Percentiles rank a stretch among this genome's conserved stretches.
These are phyloP conservation scores for Oligia latruncula DNA, from an alignment of 2,888 invertebrate species.

Conservation along the genomic window DNA sequence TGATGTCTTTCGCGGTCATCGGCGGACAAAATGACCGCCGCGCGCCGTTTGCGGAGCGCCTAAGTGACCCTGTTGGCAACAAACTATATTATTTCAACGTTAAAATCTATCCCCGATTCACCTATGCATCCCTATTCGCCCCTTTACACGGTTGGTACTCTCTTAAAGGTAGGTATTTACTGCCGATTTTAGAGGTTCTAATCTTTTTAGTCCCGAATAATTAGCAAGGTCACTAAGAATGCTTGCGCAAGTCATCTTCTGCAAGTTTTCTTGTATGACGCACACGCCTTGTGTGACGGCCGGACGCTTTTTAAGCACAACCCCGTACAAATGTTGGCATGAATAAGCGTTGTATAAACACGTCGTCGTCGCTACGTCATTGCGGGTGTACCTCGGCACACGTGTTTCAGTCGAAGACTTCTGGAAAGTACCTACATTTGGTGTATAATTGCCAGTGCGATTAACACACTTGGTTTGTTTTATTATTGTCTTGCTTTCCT, in stretches of 20 bases:
- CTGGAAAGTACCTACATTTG: background rate
- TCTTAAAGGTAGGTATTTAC: background rate
- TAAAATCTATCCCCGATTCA: background rate
- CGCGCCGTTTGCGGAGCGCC: no score
- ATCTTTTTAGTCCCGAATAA: background rate
- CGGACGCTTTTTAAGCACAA: background rate
- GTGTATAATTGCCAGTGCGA: background rate
- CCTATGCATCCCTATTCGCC: background rate
- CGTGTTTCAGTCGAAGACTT: constrained; percentile 5
- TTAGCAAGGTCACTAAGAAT: background rate
- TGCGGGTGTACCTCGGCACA: background rate
- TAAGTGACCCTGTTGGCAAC: no score
- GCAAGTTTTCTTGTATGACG: constrained; percentile 2
- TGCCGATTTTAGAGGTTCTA: background rate
- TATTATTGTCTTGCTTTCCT: background rate
- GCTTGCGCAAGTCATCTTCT: background rate
- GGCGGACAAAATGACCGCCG: no score
- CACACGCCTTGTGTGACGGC: background rate
- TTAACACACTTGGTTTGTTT: background rate
- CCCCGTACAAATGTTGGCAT: constrained; percentile 8
- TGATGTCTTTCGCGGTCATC: no score
- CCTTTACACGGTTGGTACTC: background rate
- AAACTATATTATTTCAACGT: no score
- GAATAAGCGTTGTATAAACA: background rate
- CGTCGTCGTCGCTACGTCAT: background rate